A percentile compares a stretch with the other conserved stretches of the same genome.
These are phyloP conservation scores for Dicrurus megarhynchus DNA, from an alignment of 2,113 vertebrate genomes.

Conservation along the genomic window DNA sequence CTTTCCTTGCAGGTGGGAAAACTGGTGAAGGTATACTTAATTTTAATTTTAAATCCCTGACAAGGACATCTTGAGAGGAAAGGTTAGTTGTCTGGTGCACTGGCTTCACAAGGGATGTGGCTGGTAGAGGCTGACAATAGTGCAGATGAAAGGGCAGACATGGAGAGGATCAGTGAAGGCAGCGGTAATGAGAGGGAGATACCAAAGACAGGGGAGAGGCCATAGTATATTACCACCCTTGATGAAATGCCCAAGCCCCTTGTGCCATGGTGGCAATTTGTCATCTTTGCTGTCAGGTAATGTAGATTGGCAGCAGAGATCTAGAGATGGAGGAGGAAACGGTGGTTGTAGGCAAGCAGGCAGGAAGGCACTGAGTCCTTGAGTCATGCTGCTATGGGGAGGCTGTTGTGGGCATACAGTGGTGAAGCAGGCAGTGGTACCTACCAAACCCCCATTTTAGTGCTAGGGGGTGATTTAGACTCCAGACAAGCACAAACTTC, in stretches of 20 bases:
- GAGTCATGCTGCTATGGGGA: neutral
- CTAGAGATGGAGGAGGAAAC: neutral
- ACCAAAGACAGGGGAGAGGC: neutral
- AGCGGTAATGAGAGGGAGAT: neutral
- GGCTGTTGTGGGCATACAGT: accelerated
- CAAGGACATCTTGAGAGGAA: neutral
- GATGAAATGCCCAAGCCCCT: neutral
- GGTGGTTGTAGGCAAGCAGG: neutral
- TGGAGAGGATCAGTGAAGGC: neutral
- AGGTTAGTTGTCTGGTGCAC: neutral
- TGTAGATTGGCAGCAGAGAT: neutral
- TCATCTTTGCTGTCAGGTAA: neutral
- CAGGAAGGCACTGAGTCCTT: neutral
- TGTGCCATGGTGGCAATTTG: neutral
- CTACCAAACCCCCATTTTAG: neutral
- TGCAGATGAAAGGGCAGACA: neutral
- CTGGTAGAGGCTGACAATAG: neutral
- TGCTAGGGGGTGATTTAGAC: neutral
- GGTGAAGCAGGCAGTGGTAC: neutral
- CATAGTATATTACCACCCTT: neutral
- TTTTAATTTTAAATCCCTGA: neutral
- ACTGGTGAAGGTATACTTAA: neutral
- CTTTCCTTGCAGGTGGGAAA: neutral
- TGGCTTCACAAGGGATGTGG: neutral
- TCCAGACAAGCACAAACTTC: neutral